These are phyloP conservation scores for Micrasema longulum DNA, from an alignment of 1,140 invertebrate species.

Conservation along the genomic window DNA sequence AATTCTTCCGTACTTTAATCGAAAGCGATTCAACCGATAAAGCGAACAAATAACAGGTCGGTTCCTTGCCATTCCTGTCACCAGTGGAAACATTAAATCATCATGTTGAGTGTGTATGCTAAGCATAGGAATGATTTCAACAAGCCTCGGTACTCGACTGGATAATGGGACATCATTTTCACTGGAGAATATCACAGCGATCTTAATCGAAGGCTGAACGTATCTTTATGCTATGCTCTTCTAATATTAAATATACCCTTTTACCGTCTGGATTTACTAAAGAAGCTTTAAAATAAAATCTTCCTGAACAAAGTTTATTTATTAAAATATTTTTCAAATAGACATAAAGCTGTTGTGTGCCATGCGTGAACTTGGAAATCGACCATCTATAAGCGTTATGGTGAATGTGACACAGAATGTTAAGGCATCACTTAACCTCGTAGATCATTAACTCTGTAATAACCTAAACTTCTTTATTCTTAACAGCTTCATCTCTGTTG, in stretches of 20 bases:
- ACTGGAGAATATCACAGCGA: constrained; percentile 45
- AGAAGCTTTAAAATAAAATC: too few relatives aligned
- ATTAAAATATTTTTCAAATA: too few relatives aligned
- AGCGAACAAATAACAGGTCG: neutral
- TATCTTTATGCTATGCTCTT: constrained; percentile 41
- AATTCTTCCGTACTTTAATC: neutral
- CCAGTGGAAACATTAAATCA: constrained; percentile 9
- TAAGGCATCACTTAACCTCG: too few relatives aligned
- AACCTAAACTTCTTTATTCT: too few relatives aligned
- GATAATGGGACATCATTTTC: constrained; percentile 50
- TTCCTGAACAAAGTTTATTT: too few relatives aligned
- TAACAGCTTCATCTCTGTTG: too few relatives aligned
- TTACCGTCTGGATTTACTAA: too few relatives aligned
- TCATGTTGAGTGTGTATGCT: constrained; percentile 18
- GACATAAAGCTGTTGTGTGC: too few relatives aligned
- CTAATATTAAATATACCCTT: constrained; percentile 3
- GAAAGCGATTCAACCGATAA: neutral
- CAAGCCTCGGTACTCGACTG: constrained; percentile 6
- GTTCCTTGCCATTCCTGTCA: neutral
- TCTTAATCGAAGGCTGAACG: constrained; percentile 45
- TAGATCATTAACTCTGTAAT: too few relatives aligned
- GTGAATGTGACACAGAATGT: too few relatives aligned
- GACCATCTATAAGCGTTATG: too few relatives aligned
- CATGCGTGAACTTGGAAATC: too few relatives aligned
- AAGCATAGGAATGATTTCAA: constrained; percentile 17